Conservation (phyloP, 2,113 vertebrate species). For the Melanocharis versteri region DNA sequence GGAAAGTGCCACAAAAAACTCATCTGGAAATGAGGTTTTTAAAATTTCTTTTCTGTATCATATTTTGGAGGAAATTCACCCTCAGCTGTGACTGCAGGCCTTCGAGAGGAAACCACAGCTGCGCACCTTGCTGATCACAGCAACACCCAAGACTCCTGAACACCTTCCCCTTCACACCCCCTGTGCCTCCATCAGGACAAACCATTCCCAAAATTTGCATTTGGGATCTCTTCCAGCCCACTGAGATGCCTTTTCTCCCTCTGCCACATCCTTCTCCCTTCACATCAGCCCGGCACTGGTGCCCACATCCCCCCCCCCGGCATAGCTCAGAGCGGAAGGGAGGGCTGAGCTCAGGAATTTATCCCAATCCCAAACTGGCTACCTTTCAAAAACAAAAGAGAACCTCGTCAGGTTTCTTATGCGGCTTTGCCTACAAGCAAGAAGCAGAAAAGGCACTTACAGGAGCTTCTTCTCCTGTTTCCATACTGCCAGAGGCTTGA, state of each 20-base stretch:
- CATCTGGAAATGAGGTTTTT: background rate
- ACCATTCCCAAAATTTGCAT: background rate
- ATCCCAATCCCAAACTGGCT: background rate
- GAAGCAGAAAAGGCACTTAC: constrained; percentile 31
- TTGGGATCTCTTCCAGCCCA: background rate
- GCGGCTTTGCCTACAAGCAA: background rate
- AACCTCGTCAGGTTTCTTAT: background rate
- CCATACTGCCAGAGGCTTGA: background rate
- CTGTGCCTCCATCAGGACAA: background rate
- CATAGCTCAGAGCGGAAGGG: background rate
- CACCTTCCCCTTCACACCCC: background rate
- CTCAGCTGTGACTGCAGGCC: background rate
- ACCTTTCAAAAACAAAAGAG: background rate
- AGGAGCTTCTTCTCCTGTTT: background rate
- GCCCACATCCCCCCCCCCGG: accelerated
- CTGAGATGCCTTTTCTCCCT: background rate
- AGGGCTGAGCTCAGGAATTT: background rate
- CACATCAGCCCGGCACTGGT: accelerated
- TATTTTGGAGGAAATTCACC: background rate
- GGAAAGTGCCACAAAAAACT: background rate
- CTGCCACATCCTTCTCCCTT: accelerated
- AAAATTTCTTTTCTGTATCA: background rate
- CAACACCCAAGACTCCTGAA: background rate
- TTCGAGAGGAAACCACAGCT: background rate
- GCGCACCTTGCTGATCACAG: background rate